These are phyloP conservation scores for Triplophysa bombifrons DNA, from an alignment of 2,797 vertebrate species.

Conservation along the genomic window DNA sequence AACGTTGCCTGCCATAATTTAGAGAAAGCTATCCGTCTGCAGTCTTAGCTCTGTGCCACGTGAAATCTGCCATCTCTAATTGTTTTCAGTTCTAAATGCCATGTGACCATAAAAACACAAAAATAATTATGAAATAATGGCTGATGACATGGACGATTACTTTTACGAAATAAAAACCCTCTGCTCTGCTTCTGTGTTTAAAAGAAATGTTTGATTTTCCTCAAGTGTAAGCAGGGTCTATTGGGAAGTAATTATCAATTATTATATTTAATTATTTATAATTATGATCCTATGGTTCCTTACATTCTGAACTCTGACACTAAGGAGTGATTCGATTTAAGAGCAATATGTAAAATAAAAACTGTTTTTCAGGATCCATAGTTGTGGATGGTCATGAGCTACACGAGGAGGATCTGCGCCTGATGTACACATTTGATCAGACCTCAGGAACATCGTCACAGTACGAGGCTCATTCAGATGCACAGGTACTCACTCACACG, in stretches of 20 bases:
- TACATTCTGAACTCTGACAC: no score
- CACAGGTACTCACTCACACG: slow-evolving; percentile 80
- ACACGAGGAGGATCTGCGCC: slow-evolving; percentile 88
- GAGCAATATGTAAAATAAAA: not conserved
- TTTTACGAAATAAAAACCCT: no score
- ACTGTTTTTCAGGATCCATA: slow-evolving; percentile 79
- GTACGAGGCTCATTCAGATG: slow-evolving; percentile 93
- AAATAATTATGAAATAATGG: not conserved
- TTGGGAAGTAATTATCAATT: no score
- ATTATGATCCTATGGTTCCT: no score
- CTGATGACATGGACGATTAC: not conserved
- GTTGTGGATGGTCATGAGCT: slow-evolving; percentile 89
- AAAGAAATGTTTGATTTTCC: no score
- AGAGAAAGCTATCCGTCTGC: not conserved
- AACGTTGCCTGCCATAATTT: not conserved
- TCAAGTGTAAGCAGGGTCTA: no score
- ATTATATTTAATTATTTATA: no score
- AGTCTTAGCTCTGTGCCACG: not conserved
- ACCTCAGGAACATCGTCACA: slow-evolving; percentile 76
- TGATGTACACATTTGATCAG: slow-evolving; percentile 92
- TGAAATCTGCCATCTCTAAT: not conserved
- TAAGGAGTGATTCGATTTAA: not conserved
- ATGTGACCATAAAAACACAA: no score
- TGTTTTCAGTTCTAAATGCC: not conserved
- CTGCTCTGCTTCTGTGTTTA: no score